Percentiles rank a stretch among this genome's conserved stretches.
phyloP scores from a whole-genome alignment of 1,140 invertebrate species.

The Drosophila sturtevanti region DNA sequence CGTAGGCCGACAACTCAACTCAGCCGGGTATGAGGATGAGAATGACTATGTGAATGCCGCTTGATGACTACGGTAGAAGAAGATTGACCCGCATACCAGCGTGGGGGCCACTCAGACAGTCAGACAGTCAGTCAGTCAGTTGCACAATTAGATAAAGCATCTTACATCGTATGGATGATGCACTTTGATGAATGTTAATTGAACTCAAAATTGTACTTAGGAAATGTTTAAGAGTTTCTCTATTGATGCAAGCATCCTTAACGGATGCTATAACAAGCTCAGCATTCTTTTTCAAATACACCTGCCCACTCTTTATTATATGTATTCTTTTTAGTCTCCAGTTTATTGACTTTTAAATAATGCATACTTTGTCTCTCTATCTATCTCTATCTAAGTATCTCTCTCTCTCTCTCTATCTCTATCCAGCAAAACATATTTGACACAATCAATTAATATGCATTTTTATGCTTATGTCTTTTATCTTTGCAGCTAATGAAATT shows the following conservation, averaged over 20 bases:
- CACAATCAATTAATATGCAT: constrained; percentile 42
- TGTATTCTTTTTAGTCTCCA: background rate
- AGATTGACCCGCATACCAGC: constrained; percentile 73
- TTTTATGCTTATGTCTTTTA: constrained; percentile 41
- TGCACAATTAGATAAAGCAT: constrained; percentile 70
- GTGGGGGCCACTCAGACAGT: constrained; percentile 45
- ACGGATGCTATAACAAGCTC: constrained; percentile 58
- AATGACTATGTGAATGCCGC: constrained; percentile 22
- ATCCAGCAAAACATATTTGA: constrained; percentile 18
- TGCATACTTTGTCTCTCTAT: background rate
- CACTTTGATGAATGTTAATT: constrained; percentile 76
- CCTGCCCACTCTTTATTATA: constrained; percentile 30
- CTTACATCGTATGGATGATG: constrained; percentile 61
- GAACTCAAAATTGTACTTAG: constrained; percentile 54
- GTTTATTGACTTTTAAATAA: constrained; percentile 42
- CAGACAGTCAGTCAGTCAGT: constrained; percentile 38
- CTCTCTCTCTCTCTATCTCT: too few relatives aligned
- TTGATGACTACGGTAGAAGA: constrained; percentile 61
- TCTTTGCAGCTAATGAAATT: constrained; percentile 72
- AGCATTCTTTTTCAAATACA: constrained; percentile 19
- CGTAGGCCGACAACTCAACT: constrained; percentile 57
- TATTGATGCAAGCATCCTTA: constrained; percentile 35
- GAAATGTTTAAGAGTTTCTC: constrained; percentile 46
- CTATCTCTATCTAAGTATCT: too few relatives aligned
- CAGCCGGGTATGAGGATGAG: constrained; percentile 32